Percentiles rank a stretch among this genome's conserved stretches.
These are phyloP conservation scores for Cecidostiba fungosa DNA, from an alignment of 2,888 invertebrate species.

Conservation along the genomic window DNA sequence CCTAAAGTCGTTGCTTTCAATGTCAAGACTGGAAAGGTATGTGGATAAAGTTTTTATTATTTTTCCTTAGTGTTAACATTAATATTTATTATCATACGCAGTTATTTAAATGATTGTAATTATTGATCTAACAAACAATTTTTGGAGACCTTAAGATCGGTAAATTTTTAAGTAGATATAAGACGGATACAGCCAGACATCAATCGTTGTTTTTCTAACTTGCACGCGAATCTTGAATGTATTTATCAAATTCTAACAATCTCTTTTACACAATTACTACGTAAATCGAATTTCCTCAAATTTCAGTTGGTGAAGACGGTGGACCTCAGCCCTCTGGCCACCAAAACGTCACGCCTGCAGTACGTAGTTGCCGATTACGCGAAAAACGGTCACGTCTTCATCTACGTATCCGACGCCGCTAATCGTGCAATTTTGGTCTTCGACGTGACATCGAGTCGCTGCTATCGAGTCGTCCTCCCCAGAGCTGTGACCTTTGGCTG, in stretches of 20 bases:
- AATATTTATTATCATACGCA: no score
- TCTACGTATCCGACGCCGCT: conserved; percentile 86
- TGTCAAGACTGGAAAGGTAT: conserved; percentile 82
- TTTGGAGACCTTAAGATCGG: no score
- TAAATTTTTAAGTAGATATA: no score
- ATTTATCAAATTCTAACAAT: no score
- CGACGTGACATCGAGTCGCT: conserved; percentile 80
- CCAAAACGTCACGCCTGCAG: conserved; percentile 83
- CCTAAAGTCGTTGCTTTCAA: conserved; percentile 87
- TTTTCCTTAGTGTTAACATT: no score
- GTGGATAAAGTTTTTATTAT: background rate
- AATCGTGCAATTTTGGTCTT: conserved; percentile 83
- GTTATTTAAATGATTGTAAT: no score
- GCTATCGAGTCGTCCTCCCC: conserved; percentile 83
- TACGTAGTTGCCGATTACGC: conserved; percentile 87
- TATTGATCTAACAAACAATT: no score
- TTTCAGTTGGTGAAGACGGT: conserved; percentile 75
- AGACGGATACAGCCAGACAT: no score
- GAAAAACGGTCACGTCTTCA: conserved; percentile 83
- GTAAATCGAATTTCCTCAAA: background rate
- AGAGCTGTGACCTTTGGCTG: conserved; percentile 79
- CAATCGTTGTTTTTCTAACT: no score
- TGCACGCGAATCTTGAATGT: no score
- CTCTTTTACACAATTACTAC: background rate
- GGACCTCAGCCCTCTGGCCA: conserved; percentile 82